These are phyloP conservation scores for Erpobdella octoculata DNA, from an alignment of 2,888 invertebrate genomes.

Conservation along the genomic window DNA sequence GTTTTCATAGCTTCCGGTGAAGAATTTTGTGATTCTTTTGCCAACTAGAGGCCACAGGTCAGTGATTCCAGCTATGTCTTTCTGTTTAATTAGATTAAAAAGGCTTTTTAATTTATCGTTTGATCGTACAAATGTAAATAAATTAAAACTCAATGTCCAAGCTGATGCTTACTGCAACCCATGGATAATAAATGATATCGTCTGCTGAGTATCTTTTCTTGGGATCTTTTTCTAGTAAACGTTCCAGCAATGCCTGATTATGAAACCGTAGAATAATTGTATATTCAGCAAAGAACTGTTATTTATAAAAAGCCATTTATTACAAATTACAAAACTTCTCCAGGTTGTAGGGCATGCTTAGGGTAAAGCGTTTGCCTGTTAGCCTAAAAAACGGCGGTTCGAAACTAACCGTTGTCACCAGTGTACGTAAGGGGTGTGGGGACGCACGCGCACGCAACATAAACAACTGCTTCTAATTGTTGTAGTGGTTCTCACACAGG, in stretches of 20 bases:
- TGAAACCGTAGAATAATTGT: too few species aligned
- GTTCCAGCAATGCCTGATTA: background rate
- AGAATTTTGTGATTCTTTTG: background rate
- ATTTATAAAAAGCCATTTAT: too few species aligned
- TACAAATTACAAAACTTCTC: too few species aligned
- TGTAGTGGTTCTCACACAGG: too few species aligned
- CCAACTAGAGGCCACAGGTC: constrained; percentile 15
- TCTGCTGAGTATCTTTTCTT: background rate
- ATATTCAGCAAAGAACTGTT: too few species aligned
- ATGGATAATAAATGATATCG: constrained; percentile 6
- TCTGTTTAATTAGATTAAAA: background rate
- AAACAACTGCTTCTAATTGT: too few species aligned
- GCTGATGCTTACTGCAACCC: constrained; percentile 15
- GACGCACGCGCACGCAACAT: too few species aligned
- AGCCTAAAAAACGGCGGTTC: background rate
- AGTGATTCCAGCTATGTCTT: constrained; percentile 4
- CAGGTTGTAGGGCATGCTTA: too few species aligned
- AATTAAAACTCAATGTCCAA: background rate
- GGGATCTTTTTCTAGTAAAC: constrained; percentile 7
- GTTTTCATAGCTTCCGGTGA: background rate
- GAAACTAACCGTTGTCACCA: too few species aligned
- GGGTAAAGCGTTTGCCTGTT: background rate
- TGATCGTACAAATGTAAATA: background rate
- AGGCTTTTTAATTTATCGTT: background rate
- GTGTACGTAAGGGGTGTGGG: too few species aligned